Conservation (phyloP, 2,888 invertebrate species). For the Dichetophora obliterata region DNA sequence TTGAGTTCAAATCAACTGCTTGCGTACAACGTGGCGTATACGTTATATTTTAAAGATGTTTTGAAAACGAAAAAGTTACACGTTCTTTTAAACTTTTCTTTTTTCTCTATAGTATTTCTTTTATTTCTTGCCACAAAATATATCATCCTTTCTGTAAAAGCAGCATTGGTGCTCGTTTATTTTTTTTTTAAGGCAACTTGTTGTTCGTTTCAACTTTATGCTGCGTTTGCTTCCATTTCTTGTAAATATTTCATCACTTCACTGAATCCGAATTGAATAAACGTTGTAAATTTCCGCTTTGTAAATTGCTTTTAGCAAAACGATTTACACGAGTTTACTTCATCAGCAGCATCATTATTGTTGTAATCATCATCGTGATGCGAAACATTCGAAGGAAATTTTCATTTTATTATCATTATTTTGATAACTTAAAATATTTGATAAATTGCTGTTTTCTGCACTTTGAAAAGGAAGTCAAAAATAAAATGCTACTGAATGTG, state of each 20-base stretch:
- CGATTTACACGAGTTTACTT: constrained; percentile 15
- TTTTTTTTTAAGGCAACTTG: not conserved
- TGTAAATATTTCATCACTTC: constrained; percentile 9
- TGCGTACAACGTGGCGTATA: too few species aligned
- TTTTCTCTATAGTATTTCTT: not conserved
- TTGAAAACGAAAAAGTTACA: too few species aligned
- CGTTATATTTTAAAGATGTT: too few species aligned
- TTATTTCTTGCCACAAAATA: not conserved
- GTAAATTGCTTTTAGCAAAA: constrained; percentile 41
- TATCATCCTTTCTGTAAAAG: not conserved
- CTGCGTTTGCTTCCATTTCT: not conserved
- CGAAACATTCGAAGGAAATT: not conserved
- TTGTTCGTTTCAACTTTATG: not conserved
- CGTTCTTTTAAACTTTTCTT: too few species aligned
- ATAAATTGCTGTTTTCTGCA: not conserved
- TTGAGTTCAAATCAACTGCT: too few species aligned
- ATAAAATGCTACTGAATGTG: too few species aligned
- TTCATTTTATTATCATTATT: not conserved
- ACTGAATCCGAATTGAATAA: constrained; percentile 42
- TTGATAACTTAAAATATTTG: too few species aligned
- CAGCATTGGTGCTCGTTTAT: not conserved
- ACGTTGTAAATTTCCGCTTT: constrained; percentile 38
- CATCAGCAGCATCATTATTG: not conserved
- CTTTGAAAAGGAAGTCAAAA: too few species aligned
- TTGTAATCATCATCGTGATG: not conserved